Evolutionary conservation across 2,888 invertebrate species (phyloP).

Genomic region (Seira ritae): DNA sequence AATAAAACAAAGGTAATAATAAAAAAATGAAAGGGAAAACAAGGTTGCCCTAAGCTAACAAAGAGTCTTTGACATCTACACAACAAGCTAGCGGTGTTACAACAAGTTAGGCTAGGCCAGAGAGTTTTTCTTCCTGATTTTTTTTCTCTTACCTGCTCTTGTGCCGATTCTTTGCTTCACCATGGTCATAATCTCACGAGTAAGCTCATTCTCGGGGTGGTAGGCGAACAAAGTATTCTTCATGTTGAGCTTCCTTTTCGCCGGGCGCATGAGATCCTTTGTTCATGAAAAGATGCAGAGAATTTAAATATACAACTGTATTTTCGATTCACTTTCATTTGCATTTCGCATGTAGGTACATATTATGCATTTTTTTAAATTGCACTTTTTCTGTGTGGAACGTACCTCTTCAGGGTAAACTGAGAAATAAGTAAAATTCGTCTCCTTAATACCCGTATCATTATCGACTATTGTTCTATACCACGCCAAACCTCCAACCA

Average conservation of each 20-base stretch:
- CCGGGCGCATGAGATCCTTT: conserved; percentile 58
- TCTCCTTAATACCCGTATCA: conserved; percentile 50
- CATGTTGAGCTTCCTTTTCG: conserved; percentile 56
- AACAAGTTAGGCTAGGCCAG: no score
- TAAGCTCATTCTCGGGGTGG: conserved; percentile 54
- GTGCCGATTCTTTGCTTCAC: conserved; percentile 38
- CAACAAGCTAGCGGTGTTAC: no score
- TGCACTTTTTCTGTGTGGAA: no score
- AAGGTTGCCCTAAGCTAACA: not conserved
- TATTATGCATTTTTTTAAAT: no score
- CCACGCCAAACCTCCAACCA: conserved; percentile 64
- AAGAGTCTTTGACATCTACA: no score
- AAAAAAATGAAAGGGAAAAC: not conserved
- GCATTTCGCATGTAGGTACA: not conserved
- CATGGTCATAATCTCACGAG: conserved; percentile 56
- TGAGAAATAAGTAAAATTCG: conserved; percentile 55
- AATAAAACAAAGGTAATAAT: conserved; percentile 9
- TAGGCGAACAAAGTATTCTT: conserved; percentile 59
- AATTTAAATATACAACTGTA: no score
- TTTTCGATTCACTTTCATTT: no score
- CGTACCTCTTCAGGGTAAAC: conserved; percentile 57
- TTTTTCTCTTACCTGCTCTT: conserved; percentile 48
- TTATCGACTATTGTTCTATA: conserved; percentile 56
- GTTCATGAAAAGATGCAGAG: no score
- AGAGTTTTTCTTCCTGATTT: no score